Base-by-base conservation (phyloP, 1,140 invertebrate genomes). In the Helicoverpa armigera region DNA sequence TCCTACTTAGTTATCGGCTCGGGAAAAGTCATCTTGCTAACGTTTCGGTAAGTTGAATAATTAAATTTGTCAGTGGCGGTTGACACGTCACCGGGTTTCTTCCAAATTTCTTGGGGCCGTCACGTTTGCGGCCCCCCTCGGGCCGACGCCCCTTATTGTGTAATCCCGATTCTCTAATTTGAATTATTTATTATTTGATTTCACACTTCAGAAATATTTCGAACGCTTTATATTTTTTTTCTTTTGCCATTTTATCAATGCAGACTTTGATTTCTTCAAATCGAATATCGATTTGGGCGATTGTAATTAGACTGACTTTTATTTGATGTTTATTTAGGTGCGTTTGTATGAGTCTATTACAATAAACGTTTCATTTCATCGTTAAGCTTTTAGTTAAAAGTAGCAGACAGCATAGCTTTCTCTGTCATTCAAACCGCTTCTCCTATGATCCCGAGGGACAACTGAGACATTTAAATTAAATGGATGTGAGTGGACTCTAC, bases 151-250 rank as follows among this genome's bases (percentile, higher is more conserved):
- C 84, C 81, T 87, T 90, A 91, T 93, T 94, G 91, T 92, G 88
- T 91, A 89, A 94, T 92, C 90, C 88, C 84, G 90, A 91, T 89
- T 93, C 89, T 86, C 85, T 88, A 90, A 93, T 94, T 93, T 93
- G 93, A 94, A 94, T 94, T 94, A 94, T 94, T 92, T 94, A 94
- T 94, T 93, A 92, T 94, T 92, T 92, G 89, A 93, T 90, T 93
- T 92, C 85, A 89, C 90, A 92, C 87, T 89, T 88, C 82, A 72
- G 61, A 43, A 79, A 58, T 81, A 81, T 83, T 81, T 81, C 48
- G 70, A 67, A 69, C 54, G 65, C 70, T 80, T 80, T 67, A 51
- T 50, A 35, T 67, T 63, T 77, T 80, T 73, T 80, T 77, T 65
- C 23, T 63, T 67, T 77, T 73, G 16, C 51, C 69, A 51, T 73